Conservation (phyloP, 2,888 invertebrate species). For the Aspidiotus rigidus region DNA sequence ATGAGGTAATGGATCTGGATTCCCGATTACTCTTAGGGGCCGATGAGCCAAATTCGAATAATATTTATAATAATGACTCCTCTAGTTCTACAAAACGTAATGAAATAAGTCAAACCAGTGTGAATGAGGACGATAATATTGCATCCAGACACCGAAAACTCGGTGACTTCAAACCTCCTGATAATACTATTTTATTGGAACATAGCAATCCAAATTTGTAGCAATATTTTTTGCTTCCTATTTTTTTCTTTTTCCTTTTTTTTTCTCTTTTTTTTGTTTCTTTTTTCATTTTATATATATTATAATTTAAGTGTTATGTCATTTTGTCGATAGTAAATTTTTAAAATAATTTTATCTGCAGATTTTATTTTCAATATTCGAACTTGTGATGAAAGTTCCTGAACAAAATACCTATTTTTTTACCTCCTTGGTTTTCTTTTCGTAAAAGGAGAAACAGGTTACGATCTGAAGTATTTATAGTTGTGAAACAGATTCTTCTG, state of each 20-base stretch:
- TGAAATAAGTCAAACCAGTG: neutral
- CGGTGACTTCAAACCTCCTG: conserved; percentile 20
- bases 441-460: no score
- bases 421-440: no score
- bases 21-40: conserved; percentile 1
- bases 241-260: conserved; percentile 12
- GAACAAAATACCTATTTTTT: no score
- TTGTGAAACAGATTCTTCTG: no score
- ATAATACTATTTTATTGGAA: conserved; percentile 26
- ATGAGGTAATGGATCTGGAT: conserved; percentile 20
- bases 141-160: conserved; percentile 19
- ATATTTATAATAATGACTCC: neutral
- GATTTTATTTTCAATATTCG: no score
- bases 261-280: conserved; percentile 17
- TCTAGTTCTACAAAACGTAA: neutral
- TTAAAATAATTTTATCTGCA: neutral
- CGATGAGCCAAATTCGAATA: neutral
- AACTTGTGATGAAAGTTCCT: no score
- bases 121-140: neutral
- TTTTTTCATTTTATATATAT: conserved; percentile 10
- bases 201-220: conserved; percentile 20
- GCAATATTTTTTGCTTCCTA: conserved; percentile 9
- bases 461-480: no score
- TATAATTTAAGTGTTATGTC: conserved; percentile 1
- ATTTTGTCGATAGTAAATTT: conserved; percentile 18